Conservation (phyloP, 2,797 vertebrate genomes). For the Rhyacichthys aspro region DNA sequence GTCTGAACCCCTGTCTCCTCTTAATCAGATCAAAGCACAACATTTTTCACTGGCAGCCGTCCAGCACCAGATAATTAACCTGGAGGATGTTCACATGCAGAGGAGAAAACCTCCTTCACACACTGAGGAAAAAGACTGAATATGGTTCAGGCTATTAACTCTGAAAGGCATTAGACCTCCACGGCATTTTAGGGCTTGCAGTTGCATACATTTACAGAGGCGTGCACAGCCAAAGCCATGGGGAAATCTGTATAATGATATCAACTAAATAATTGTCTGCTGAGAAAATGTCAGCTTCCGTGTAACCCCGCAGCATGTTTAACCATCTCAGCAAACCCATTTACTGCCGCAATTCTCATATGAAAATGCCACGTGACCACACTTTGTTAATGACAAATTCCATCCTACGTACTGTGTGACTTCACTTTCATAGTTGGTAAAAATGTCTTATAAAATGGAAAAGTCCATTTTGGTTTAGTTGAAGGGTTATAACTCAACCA, state of each 20-base stretch:
- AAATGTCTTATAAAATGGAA: background rate
- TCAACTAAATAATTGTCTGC: background rate
- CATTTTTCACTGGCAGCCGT: background rate
- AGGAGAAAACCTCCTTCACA: background rate
- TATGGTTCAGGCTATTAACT: background rate
- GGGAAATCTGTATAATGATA: background rate
- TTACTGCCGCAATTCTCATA: background rate
- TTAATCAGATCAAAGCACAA: background rate
- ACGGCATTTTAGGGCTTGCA: background rate
- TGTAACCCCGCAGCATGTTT: too few relatives aligned
- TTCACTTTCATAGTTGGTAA: background rate
- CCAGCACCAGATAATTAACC: background rate
- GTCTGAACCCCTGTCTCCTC: slow-evolving; percentile 4
- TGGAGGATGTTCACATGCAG: slow-evolving; percentile 1
- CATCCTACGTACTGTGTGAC: background rate
- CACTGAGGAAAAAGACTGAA: background rate
- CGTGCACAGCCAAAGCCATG: background rate
- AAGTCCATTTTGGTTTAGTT: background rate
- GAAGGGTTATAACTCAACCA: background rate
- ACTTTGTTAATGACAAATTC: background rate
- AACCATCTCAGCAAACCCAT: background rate
- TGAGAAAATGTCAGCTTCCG: background rate
- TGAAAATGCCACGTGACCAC: background rate
- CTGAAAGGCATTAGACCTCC: background rate
- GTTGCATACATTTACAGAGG: background rate